Base-by-base conservation (phyloP, 2,888 invertebrate species). In the Alloplasta piceator region DNA sequence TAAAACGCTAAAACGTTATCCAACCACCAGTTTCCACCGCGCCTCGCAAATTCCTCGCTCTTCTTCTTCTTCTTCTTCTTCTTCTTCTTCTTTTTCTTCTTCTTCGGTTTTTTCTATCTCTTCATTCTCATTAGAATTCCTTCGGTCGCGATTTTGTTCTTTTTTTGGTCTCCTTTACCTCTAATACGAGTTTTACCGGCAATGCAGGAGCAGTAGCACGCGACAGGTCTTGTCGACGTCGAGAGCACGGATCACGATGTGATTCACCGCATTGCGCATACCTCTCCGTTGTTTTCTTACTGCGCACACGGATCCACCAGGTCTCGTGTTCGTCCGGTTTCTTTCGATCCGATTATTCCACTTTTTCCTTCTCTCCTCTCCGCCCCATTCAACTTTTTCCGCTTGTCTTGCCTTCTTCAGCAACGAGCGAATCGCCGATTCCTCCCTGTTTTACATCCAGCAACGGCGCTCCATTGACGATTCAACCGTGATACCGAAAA, bases 141-240 rank as follows among this genome's bases (percentile, higher is more conserved):
- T 26, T 26, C 26, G 3, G 26, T 26, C 26, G 26, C 78, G 73
- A 63, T 10, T 43, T 50, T 52, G 3, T 6, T 26, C 26, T 41
- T 39, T 7, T 39, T 43, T 39, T 66, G 26, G 26, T 26, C 26
- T n/a, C 41, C 41, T 50, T 50, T 60, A 61, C 58, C 39, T 55
- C 38, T 38, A 12, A 10, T 36, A n/a, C 56, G 6, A 38, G 14
- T 10, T 48, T 26, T n/a, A 48, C 38, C 48, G 60, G 60, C 26
- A 60, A 46, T 10, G 70, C 60, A 7, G 12, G n/a, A 50, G 12
- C 67, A 55, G 85, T 84, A 88, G 88, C 88, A 88, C 88, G 88
- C 88, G 88, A 88, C 88, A 86, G 88, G 86, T 88, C 87, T 61
- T 38, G 71, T 72, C 43, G 46, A 12, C 43, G 66, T 14, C 52